These are phyloP conservation scores for Drosophila helvetica DNA, from an alignment of 2,888 invertebrate genomes.

Conservation along the genomic window DNA sequence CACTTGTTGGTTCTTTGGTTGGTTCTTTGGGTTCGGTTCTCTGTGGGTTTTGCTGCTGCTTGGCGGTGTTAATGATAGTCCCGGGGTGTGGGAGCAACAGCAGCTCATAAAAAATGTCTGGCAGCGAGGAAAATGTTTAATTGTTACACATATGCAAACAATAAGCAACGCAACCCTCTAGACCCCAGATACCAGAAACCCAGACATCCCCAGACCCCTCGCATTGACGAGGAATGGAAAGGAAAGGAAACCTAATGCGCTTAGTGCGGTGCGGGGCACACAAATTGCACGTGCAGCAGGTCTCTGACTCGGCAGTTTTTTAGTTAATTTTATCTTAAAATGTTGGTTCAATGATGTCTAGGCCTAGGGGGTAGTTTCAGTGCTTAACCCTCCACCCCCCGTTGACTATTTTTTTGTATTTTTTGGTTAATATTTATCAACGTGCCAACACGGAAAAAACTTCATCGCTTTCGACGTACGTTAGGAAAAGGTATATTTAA, in stretches of 20 bases:
- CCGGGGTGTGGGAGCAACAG: slow-evolving; percentile 10
- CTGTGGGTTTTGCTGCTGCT: slow-evolving; percentile 10
- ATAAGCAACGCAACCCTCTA: slow-evolving; percentile 59
- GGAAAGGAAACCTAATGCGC: slow-evolving; percentile 64
- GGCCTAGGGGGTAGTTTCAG: slow-evolving; percentile 62
- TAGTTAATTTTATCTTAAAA: slow-evolving; percentile 66
- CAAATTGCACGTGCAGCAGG: slow-evolving; percentile 75
- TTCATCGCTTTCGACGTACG: too few relatives aligned
- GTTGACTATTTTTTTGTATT: slow-evolving; percentile 28
- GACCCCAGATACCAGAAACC: slow-evolving; percentile 32
- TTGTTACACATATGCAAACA: slow-evolving; percentile 80
- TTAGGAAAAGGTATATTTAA: slow-evolving; percentile 53
- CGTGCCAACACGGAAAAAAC: slow-evolving; percentile 40
- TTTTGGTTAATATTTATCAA: slow-evolving; percentile 47
- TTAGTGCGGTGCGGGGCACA: slow-evolving; percentile 61
- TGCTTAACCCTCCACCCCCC: slow-evolving; percentile 45
- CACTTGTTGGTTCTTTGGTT: slow-evolving; percentile 59
- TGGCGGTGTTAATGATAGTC: slow-evolving; percentile 67
- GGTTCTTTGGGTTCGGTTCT: slow-evolving; percentile 11
- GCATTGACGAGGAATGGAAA: too few relatives aligned
- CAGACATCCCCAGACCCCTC: slow-evolving; percentile 8
- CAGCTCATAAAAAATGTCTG: slow-evolving; percentile 71
- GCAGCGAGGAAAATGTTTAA: slow-evolving; percentile 69
- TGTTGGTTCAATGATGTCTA: slow-evolving; percentile 27
- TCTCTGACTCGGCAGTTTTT: slow-evolving; percentile 63